These are phyloP conservation scores for Petrocephalus zakoni DNA, from an alignment of 2,113 vertebrate species.

Conservation along the genomic window DNA sequence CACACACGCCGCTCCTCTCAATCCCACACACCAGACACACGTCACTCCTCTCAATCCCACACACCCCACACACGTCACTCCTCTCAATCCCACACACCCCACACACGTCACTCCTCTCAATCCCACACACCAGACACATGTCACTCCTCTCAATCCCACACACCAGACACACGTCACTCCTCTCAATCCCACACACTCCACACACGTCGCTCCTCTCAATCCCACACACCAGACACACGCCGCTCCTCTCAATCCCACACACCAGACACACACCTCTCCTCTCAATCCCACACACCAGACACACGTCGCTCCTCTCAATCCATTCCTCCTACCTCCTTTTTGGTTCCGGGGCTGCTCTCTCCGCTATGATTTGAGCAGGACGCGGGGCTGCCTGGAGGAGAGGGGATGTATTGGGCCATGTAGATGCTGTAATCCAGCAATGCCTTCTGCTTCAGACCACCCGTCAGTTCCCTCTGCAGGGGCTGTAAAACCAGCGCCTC, in stretches of 20 bases:
- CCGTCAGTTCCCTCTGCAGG: conserved; percentile 70
- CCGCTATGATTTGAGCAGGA: conserved; percentile 72
- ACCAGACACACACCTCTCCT: not conserved
- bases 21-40: too few species aligned
- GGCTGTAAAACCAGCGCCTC: conserved; percentile 70
- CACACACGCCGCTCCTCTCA: not conserved
- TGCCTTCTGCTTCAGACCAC: conserved; percentile 70
- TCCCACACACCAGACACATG: not conserved
- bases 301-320: not conserved
- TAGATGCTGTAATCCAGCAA: conserved; percentile 86
- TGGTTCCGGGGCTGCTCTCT: conserved; percentile 81
- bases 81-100: not conserved
- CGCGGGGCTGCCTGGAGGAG: conserved; percentile 57
- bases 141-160: not conserved
- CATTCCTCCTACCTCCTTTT: conserved; percentile 72
- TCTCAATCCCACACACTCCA: not conserved
- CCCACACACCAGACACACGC: not conserved
- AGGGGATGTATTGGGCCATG: conserved; percentile 86
- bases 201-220: not conserved
- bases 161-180: not conserved
- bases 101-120: not conserved
- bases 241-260: not conserved
- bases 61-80: not conserved
- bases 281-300: not conserved
- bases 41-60: not conserved